Percentiles rank a stretch among this genome's conserved stretches.
phyloP scores from a whole-genome alignment of 2,888 invertebrate genomes.

The Galerucella pusilla region DNA sequence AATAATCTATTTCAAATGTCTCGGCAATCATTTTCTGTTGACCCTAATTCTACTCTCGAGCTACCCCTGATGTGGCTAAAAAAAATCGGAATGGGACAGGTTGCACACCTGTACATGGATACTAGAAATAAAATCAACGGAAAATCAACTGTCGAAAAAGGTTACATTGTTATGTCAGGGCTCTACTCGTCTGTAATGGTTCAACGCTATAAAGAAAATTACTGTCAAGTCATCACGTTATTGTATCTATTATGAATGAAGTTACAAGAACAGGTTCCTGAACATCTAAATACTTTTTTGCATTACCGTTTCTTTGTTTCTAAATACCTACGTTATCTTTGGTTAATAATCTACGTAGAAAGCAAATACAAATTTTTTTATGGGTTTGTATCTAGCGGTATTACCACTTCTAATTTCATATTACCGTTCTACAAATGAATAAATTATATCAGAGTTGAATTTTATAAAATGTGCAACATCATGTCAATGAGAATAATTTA shows the following conservation, averaged over 20 bases:
- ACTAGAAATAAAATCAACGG: slow-evolving; percentile 59
- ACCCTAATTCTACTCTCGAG: slow-evolving; percentile 40
- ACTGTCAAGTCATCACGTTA: slow-evolving; percentile 55
- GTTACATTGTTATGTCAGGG: slow-evolving; percentile 52
- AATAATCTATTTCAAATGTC: slow-evolving; percentile 43
- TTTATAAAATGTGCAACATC: not conserved
- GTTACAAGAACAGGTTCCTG: slow-evolving; percentile 50
- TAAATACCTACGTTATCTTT: too few relatives aligned
- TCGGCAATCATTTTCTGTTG: slow-evolving; percentile 35
- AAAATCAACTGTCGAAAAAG: slow-evolving; percentile 56
- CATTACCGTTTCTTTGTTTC: not conserved
- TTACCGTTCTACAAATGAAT: not conserved
- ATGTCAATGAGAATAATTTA: slow-evolving; percentile 27
- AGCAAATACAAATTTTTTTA: too few relatives aligned
- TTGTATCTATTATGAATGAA: slow-evolving; percentile 46
- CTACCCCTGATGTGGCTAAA: slow-evolving; percentile 32
- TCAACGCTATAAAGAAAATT: slow-evolving; percentile 55
- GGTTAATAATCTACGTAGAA: too few relatives aligned
- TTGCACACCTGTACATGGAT: slow-evolving; percentile 60
- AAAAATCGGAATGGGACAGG: slow-evolving; percentile 57
- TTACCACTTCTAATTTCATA: too few relatives aligned
- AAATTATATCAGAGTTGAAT: too few relatives aligned
- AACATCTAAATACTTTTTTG: slow-evolving; percentile 42
- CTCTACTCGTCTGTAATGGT: slow-evolving; percentile 46
- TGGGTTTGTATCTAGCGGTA: too few relatives aligned